Conservation (phyloP, 1,140 invertebrate species). For the Acyrthosiphon pisum region DNA sequence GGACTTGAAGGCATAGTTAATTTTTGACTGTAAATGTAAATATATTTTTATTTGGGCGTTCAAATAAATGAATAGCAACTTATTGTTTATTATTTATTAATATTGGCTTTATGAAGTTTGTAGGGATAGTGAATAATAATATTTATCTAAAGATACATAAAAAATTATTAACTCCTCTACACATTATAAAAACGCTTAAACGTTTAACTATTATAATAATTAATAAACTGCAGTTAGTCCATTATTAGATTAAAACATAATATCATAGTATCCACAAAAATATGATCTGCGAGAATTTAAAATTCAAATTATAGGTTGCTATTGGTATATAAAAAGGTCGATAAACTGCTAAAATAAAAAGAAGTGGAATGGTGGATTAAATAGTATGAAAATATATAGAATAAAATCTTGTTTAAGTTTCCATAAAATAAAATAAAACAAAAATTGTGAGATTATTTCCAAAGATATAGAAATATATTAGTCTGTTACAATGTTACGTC, state of each 20-base stretch:
- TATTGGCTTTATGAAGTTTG: background rate
- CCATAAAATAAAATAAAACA: background rate
- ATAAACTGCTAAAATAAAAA: background rate
- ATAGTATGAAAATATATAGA: background rate
- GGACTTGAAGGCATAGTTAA: background rate
- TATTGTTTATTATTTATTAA: background rate
- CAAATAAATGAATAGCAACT: background rate
- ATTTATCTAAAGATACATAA: background rate
- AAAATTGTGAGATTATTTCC: background rate
- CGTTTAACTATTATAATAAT: background rate
- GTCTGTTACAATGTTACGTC: fast-evolving
- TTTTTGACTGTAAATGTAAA: background rate
- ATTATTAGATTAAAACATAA: background rate
- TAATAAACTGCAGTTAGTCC: background rate
- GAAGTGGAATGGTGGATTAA: background rate
- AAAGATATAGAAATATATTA: background rate
- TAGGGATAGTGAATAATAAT: background rate
- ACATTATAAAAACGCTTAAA: background rate
- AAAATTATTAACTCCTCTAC: background rate
- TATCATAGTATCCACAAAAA: background rate
- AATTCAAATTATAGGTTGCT: background rate
- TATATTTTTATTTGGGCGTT: background rate
- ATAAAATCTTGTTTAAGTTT: background rate
- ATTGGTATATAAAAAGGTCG: background rate
- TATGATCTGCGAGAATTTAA: background rate